Conservation (phyloP, 2,113 vertebrate genomes). For the Formicarius rufipectus region DNA sequence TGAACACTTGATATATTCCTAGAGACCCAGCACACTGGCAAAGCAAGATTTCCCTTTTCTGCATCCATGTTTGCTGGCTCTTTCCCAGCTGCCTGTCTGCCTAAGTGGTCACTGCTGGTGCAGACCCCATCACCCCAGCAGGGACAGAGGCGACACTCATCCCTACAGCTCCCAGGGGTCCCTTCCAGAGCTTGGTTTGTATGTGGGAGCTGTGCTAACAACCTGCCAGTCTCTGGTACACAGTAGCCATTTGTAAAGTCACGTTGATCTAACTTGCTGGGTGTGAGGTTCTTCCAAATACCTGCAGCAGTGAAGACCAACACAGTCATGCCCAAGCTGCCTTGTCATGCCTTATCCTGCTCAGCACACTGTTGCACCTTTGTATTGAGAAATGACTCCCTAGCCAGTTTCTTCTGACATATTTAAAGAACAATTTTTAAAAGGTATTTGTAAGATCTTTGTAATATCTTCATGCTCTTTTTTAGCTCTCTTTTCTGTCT, state of each 20-base stretch:
- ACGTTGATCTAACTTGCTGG: not conserved
- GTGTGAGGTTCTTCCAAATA: not conserved
- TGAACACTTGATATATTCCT: not conserved
- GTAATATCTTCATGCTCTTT: not conserved
- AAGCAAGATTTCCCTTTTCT: not conserved
- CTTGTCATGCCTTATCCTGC: not conserved
- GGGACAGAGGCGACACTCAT: not conserved
- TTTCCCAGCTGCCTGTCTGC: not conserved
- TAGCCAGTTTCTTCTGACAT: not conserved
- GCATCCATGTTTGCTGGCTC: not conserved
- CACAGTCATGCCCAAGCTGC: not conserved
- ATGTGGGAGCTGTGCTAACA: not conserved
- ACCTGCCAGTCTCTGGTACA: not conserved
- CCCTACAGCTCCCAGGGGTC: not conserved
- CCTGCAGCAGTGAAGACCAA: not conserved
- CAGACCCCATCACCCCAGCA: not conserved
- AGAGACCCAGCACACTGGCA: not conserved
- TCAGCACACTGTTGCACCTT: not conserved
- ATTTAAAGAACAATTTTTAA: not conserved
- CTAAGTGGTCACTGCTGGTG: not conserved
- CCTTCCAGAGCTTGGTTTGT: not conserved
- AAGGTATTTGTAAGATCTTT: not conserved
- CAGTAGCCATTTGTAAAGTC: not conserved
- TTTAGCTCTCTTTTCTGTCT: constrained; percentile 1
- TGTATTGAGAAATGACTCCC: not conserved